Base-by-base conservation (phyloP, 2,888 invertebrate species). In the Odontomyia ornata region DNA sequence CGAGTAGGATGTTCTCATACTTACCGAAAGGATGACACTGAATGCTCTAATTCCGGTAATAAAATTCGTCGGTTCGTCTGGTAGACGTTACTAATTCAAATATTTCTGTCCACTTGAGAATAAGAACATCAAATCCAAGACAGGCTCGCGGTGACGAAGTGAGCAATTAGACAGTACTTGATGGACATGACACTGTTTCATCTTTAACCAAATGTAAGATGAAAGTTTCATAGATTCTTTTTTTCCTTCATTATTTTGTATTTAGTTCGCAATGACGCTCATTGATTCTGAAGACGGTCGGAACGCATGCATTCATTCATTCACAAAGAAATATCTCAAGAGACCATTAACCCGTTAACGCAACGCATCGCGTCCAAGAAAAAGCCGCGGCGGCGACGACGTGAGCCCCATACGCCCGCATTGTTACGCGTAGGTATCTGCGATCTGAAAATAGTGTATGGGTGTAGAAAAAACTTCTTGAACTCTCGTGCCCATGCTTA, bases 111-210 rank as follows among this genome's bases (percentile, higher is more conserved):
- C 67, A 67, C 67, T 67, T 67, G 67, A 67, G n/a, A 36, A 18
- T 7, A 67, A 46, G n/a, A 36, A 9, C 36, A 52, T 15, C 3
- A 18, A 52, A 9, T 52, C 15, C n/a, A 15, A 52, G 52, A 15
- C 15, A 18, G 5, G 7, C 13, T 52, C 52, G 52, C 5, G 13
- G 7, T 1, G 13, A 27, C 21, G 18, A 7, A 67, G 67, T 67
- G 67, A 36, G 46, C 67, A 67, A 67, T 67, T 67, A 67, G 7
- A 36, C 43, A 21, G 28, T 23, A 43, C 67, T 67, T 67, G 67
- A 67, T 67, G 67, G 67, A 67, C 67, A 67, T 67, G 67, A 43
- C 67, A 46, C 27, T 46, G 67, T 46, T 67, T 67, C 43, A 67
- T 67, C 43, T 43, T 67, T 43, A 7, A 25, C 28, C 36, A 67